phyloP scores from a whole-genome alignment of 2,797 vertebrate species.

The Psittacula derbiana region DNA sequence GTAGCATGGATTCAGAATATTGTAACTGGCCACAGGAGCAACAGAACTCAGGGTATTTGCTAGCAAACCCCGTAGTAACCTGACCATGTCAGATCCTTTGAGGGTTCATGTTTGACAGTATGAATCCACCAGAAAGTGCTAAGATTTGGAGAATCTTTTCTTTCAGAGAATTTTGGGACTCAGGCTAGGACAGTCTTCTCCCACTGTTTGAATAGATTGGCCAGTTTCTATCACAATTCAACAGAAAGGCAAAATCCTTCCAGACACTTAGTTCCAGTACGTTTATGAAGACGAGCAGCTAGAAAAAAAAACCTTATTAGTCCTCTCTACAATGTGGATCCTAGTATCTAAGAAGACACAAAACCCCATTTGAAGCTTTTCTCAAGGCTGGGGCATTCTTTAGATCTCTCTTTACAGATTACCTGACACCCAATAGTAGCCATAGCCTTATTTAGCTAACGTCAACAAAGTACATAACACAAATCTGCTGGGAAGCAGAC shows the following conservation, averaged over 20 bases:
- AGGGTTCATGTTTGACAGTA: not conserved
- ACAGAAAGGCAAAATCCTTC: not conserved
- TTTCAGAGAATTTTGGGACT: not conserved
- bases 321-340: not conserved
- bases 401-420: not conserved
- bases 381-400: not conserved
- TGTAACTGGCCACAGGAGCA: not conserved
- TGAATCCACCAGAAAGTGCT: not conserved
- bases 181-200: not conserved
- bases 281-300: not conserved
- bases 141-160: not conserved
- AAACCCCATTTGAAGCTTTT: not conserved
- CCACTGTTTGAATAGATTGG: not conserved
- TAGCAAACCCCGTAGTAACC: fast-evolving
- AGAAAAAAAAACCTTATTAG: not conserved
- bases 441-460: not conserved
- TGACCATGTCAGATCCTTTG: not conserved
- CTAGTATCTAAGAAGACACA: not conserved
- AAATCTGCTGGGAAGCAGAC: not conserved
- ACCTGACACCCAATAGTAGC: not conserved
- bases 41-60: not conserved
- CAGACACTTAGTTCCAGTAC: not conserved
- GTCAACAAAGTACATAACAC: not conserved
- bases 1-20: not conserved
- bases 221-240: not conserved